A percentile compares a stretch with the other conserved stretches of the same genome.
These are phyloP conservation scores for Ascaphus truei DNA, from an alignment of 2,113 vertebrate genomes.

Conservation along the genomic window DNA sequence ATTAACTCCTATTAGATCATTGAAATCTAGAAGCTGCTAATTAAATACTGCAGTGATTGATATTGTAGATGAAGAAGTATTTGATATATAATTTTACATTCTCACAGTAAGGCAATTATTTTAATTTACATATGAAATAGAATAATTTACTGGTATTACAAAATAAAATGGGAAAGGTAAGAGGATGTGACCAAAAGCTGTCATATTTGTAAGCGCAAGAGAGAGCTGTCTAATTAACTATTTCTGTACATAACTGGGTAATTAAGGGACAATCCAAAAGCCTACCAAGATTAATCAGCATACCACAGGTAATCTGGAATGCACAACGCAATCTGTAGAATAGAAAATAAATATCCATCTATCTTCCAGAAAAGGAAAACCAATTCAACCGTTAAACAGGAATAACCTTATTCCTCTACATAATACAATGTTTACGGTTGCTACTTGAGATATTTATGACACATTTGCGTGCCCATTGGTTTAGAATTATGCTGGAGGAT, in stretches of 20 bases:
- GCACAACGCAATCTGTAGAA: no score
- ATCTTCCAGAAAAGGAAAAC: no score
- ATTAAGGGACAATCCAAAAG: background rate
- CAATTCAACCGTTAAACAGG: no score
- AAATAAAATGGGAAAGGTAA: no score
- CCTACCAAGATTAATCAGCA: background rate
- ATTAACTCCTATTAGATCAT: background rate
- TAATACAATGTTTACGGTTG: no score
- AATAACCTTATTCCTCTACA: no score
- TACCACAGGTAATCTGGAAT: background rate
- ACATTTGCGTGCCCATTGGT: no score
- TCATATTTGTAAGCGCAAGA: background rate
- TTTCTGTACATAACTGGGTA: background rate
- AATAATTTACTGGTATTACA: no score
- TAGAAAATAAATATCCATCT: no score
- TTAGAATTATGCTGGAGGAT: no score
- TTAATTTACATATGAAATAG: background rate
- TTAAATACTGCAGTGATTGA: background rate
- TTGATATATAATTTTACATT: background rate
- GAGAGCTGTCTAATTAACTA: background rate
- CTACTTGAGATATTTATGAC: no score
- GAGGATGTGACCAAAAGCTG: background rate
- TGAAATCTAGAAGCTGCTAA: background rate
- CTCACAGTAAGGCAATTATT: background rate
- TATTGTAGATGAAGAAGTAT: background rate